Conservation (phyloP, 2,113 vertebrate genomes). For the Chamaea fasciata region DNA sequence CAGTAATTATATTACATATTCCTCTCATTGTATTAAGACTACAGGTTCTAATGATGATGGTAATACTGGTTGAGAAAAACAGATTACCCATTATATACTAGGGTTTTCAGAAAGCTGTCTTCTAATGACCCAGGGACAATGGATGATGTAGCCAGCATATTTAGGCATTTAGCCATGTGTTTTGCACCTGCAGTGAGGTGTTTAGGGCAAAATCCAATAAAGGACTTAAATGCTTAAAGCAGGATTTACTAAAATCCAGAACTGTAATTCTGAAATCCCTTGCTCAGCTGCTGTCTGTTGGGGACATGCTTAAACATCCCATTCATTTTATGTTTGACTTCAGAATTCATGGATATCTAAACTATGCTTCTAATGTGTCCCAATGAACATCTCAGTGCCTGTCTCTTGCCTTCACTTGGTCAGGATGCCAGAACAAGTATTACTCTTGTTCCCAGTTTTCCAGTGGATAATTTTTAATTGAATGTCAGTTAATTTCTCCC, state of each 20-base stretch:
- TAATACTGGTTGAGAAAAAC: neutral
- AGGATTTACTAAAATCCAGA: conserved; percentile 40
- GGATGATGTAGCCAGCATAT: neutral
- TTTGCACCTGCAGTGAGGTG: neutral
- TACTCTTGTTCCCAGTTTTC: neutral
- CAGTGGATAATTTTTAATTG: neutral
- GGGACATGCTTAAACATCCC: neutral
- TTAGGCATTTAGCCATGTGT: neutral
- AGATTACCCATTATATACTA: neutral
- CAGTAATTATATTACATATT: neutral
- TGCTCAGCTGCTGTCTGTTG: neutral
- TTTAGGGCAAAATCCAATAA: conserved; percentile 41
- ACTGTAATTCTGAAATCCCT: conserved; percentile 2
- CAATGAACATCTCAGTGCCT: neutral
- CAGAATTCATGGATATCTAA: neutral
- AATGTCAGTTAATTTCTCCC: neutral
- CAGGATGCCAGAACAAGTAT: neutral
- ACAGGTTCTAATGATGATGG: neutral
- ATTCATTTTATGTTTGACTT: neutral
- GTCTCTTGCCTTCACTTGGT: neutral
- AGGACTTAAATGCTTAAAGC: conserved; percentile 12
- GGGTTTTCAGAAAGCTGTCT: neutral
- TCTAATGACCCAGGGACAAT: neutral
- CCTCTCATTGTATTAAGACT: neutral
- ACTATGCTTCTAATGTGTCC: neutral